Conservation (phyloP, 1,140 invertebrate genomes). For the Microplitis mediator region DNA sequence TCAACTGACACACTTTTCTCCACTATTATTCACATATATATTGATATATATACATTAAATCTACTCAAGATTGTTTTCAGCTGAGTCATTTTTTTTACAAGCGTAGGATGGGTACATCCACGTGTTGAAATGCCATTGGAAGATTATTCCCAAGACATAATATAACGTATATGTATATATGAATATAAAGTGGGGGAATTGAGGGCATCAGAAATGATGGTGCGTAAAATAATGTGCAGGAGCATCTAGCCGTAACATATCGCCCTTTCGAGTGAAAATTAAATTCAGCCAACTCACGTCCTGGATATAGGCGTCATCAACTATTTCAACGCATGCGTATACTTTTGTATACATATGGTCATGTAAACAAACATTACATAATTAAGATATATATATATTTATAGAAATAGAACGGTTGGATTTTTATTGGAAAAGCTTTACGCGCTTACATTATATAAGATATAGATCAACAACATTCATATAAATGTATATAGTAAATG, state of each 20-base stretch:
- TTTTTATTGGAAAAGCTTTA: no score
- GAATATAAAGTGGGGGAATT: background rate
- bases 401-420: no score
- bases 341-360: background rate
- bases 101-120: no score
- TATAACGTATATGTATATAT: background rate
- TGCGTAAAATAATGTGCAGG: background rate
- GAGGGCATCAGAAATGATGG: background rate
- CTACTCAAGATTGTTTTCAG: no score
- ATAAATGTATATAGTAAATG: no score
- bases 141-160: background rate
- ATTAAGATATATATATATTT: background rate
- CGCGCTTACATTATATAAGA: no score
- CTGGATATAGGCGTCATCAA: background rate
- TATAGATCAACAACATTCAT: no score
- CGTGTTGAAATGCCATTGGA: background rate
- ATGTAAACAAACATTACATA: background rate
- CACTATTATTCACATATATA: no score
- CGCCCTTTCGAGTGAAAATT: background rate
- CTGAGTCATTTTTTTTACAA: no score
- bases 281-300: background rate
- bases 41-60: no score
- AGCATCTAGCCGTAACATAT: background rate
- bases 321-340: background rate
- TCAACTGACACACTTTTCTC: no score